Base-by-base conservation (phyloP, 2,113 vertebrate genomes). In the Origma solitaria region DNA sequence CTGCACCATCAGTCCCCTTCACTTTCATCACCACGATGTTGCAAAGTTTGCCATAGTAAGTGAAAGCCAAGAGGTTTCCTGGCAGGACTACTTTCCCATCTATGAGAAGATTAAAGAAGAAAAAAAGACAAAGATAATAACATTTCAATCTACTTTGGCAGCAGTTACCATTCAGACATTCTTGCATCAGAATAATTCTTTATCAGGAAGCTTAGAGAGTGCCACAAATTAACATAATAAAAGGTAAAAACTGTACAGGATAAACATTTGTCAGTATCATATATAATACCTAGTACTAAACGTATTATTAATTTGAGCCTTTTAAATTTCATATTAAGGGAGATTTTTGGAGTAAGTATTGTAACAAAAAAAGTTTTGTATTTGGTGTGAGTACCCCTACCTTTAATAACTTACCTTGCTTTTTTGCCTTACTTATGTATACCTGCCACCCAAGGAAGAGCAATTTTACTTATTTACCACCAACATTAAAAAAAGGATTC, bases 51-150 rank as follows among this genome's bases (percentile, higher is more conserved):
- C 99, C 99, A 35, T 99, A 99, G 95, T 98, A 99, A 16, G 94
- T 97, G 75, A 99, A 92, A 51, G 97, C 98, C 62, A 99, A 85
- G 12, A 97, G 80, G 66, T 98, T 99, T 88, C 99, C 99, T 5
- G 99, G 99, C 44, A 99, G 97, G 62, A 99, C 54, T 42, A 99
- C 93, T 77, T 98, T 99, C 22, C 98, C 98, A 86, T 98, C 99
- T 99, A 76, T 11, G 60, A 96, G 31, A 94, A 33, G 65, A 88
- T 60, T 20, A 47, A 62, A 51, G 38, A 11, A 25, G 9, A 47
- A 38, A 64, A 38, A 60, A 69, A 27, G 35, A 21, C 12, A n/a
- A 65, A 35, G 22, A 44, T 54, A 7, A n/a, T 10, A 25, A 12
- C 10, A n/a, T 56, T 69, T 69, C 25, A 51, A 37, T 65, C 38